Evolutionary conservation across 2,888 invertebrate species (phyloP), one percentile per base, ranked within the genome.

Genomic region (Drymonia ruficornis): DNA sequence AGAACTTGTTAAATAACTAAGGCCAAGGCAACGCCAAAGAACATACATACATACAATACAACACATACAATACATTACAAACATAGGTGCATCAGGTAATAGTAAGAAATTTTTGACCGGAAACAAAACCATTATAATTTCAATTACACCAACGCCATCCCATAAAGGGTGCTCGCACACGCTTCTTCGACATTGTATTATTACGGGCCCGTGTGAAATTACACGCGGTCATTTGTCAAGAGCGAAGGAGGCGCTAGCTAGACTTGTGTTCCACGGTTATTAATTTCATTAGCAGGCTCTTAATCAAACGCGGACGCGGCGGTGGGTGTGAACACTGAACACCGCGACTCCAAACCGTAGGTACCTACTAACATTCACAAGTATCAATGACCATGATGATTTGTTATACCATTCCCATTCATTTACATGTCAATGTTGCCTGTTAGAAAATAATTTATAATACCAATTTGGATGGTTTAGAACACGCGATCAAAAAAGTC

Each of bases 211-310:
- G 87, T 86, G 86, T 91, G 89, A 91, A 88, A 91, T 91, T 89
- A 89, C 91, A 92, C 79, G 74, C 87, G 86, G 82, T 83, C 87
- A 87, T 92, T 91, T 88, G 89, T 92, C 91, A 90, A 76, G 84
- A 76, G 77, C 72, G 80, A 79, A 83, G 83, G 81, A 86, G 87
- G 84, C 86, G 81, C 83, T 80, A 74, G 81, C 80, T 79, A 78
- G 79, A 79, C 73, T 78, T 72, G 76, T 76, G 78, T 81, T 79
- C 80, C 79, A 83, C 77, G 84, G 88, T 89, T 88, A 91, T 91
- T 91, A 90, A 90, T 91, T 90, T 87, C 87, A 90, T 90, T 90
- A 88, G 82, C 78, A 81, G 78, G 82, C 80, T 86, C 84, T 89
- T 89, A 90, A 91, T 90, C 89, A 90, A 88, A 87, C 79, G 70